Percentiles rank a stretch among this genome's conserved stretches.
Conservation (phyloP, 2,797 vertebrate species). For the Scolopax rusticola region DNA sequence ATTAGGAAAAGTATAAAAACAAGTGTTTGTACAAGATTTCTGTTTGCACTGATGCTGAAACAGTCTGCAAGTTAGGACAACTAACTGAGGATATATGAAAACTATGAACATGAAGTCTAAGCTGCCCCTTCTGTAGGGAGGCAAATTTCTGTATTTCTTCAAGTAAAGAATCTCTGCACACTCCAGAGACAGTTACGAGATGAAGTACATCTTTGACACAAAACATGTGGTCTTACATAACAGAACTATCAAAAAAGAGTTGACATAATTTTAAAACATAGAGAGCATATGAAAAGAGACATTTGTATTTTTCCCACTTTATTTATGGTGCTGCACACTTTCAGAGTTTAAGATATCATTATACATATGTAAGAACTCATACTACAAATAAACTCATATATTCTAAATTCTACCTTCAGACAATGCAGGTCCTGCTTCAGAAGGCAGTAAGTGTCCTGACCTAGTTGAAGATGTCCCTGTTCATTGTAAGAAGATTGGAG, state of each 20-base stretch:
- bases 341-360: not conserved
- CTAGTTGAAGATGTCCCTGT: not conserved
- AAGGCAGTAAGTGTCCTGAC: not conserved
- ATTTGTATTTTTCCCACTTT: not conserved
- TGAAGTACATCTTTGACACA: not conserved
- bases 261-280: not conserved
- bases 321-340: not conserved
- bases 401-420: not conserved
- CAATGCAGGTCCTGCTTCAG: not conserved
- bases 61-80: not conserved
- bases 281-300: not conserved
- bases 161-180: not conserved
- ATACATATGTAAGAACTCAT: not conserved
- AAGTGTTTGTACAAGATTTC: not conserved
- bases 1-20: not conserved
- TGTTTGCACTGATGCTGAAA: not conserved
- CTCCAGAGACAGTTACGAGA: not conserved
- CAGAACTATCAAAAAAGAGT: not conserved
- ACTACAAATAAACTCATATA: not conserved
- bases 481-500: not conserved
- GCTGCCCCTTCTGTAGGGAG: not conserved
- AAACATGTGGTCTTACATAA: not conserved
- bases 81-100: not conserved
- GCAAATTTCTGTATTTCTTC: not conserved
- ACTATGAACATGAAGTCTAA: not conserved